Base-by-base conservation (phyloP, 2,113 vertebrate species). In the Xenus cinereus region DNA sequence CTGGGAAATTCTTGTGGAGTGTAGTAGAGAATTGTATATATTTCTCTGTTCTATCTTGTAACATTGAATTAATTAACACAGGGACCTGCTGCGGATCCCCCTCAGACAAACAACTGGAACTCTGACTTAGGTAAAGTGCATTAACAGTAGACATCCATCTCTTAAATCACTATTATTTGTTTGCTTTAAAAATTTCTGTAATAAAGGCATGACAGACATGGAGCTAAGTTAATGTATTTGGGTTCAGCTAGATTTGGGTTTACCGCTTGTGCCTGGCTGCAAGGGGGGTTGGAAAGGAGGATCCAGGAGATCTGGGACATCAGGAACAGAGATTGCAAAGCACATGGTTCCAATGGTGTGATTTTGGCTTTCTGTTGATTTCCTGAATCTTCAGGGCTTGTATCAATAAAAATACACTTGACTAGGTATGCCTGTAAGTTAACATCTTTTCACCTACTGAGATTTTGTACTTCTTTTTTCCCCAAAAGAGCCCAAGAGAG, bases 31-130 rank as follows among this genome's bases (percentile, higher is more conserved):
- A 82, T 39, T 81, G 32, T 17, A 68, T 24, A 18, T 68, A 45
- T 51, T 92, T 76, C 45, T 84, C 50, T 87, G 53, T 51, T 85
- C 64, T 76, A 7, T 7, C 67, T 69, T 63, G 57, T 71, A 87
- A 68, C 27, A 78, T 17, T 72, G 66, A 90, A 95, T 72, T 92
- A 74, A 79, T 87, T 69, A 84, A 79, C 66, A 64, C 8, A 56
- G 4, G 33, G 64, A 59, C n/a, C 53, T 90, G 74, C 73, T 72
- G 37, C 1, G 1, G 80, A 53, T 90, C 45, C 51, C 35, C n/a
- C 53, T 94, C 90, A 91, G 83, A 77, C 71, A 91, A 91, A 87
- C 43, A 88, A 39, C 41, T 66, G 59, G 62, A 87, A 57, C 22
- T 56, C 67, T 53, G 84, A 10, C 53, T 86, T 60, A 48, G 50